A percentile compares a stretch with the other conserved stretches of the same genome.
phyloP scores from a whole-genome alignment of 2,888 invertebrate species.

The Nipponacmea schrenckii region DNA sequence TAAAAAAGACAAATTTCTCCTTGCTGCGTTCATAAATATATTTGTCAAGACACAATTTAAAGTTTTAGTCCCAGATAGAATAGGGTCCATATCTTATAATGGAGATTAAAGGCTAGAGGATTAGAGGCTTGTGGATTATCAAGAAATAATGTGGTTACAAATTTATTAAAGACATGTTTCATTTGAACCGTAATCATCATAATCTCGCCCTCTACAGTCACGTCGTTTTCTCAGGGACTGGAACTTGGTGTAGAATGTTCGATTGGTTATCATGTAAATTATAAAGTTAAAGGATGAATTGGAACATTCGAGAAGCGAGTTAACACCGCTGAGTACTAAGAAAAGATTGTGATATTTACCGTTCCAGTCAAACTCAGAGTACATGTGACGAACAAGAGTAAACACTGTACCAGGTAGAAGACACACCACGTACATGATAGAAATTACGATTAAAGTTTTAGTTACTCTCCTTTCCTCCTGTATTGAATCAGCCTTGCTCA shows the following conservation, averaged over 20 bases:
- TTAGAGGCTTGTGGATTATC: no score
- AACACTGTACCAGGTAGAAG: slow-evolving; percentile 12
- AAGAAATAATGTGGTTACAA: no score
- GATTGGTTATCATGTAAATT: slow-evolving; percentile 27
- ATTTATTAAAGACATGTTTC: no score
- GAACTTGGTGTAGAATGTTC: slow-evolving; percentile 11
- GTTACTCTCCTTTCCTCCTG: slow-evolving; percentile 11
- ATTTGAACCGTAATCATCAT: no score
- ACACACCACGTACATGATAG: slow-evolving; percentile 14
- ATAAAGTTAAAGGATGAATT: slow-evolving; percentile 27
- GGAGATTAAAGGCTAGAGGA: no score
- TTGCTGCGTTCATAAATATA: no score
- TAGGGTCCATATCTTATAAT: no score
- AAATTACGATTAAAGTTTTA: slow-evolving; percentile 10
- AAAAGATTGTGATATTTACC: slow-evolving; percentile 7
- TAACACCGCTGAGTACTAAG: slow-evolving; percentile 10
- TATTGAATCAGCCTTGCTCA: slow-evolving; percentile 6
- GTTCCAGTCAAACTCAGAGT: slow-evolving; percentile 1
- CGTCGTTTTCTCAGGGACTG: not conserved
- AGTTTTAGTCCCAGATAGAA: no score
- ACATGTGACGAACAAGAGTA: slow-evolving; percentile 10
- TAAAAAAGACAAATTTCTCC: no score
- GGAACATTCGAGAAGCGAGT: slow-evolving; percentile 11
- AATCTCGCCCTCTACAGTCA: not conserved
- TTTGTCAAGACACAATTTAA: no score